Evolutionary conservation across 2,797 vertebrate species (phyloP).

Genomic region (Melopsittacus undulatus): DNA sequence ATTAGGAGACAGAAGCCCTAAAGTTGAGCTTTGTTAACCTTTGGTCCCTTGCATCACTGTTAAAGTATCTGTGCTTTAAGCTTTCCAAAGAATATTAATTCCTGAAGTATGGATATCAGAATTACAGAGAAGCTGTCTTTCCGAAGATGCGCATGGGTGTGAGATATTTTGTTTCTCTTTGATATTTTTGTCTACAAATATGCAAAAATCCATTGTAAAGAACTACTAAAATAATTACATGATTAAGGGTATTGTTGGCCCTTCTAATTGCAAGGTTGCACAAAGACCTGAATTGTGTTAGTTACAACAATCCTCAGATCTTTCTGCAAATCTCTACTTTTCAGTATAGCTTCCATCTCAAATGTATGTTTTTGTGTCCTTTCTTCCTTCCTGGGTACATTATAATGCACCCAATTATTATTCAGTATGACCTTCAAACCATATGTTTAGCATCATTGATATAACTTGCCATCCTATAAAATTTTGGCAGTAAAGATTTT

Average conservation of each 20-base stretch:
- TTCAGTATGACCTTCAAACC: background rate
- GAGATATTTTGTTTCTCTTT: rapidly evolving
- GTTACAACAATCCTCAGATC: background rate
- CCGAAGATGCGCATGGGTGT: background rate
- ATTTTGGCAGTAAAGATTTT: background rate
- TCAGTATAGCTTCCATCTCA: background rate
- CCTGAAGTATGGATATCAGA: background rate
- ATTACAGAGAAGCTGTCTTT: background rate
- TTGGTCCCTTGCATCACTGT: background rate
- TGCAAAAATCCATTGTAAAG: background rate
- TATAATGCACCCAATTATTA: background rate
- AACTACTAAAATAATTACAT: background rate
- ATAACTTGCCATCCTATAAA: background rate
- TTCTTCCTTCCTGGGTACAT: background rate
- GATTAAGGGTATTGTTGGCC: background rate
- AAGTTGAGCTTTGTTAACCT: background rate
- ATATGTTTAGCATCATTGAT: background rate
- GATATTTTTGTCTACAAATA: background rate
- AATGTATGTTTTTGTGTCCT: background rate
- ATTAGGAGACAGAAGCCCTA: background rate
- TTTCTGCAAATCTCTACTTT: background rate
- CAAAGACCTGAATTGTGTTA: background rate
- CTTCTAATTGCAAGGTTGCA: background rate
- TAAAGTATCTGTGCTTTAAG: background rate
- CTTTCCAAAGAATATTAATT: background rate